Percentiles rank a stretch among this genome's conserved stretches.
phyloP scores from a whole-genome alignment of 2,797 vertebrate species.

The Aphelocoma californica region DNA sequence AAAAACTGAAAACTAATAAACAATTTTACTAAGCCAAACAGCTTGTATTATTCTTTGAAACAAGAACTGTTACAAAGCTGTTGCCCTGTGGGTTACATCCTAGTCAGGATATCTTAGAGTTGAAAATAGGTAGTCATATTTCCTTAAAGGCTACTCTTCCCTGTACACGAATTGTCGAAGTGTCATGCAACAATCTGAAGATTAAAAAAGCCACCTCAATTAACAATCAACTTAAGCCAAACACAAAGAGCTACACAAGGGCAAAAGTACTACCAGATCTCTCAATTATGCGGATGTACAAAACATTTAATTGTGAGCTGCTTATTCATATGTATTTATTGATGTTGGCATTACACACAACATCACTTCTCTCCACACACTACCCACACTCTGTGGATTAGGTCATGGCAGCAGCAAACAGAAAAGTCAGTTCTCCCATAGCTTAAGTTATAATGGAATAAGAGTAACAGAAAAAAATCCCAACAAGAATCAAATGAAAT shows the following conservation, averaged over 20 bases:
- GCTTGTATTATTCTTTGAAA: background rate
- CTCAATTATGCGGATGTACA: background rate
- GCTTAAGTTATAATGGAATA: background rate
- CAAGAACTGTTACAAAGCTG: background rate
- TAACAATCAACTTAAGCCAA: background rate
- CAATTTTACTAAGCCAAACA: background rate
- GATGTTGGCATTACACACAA: background rate
- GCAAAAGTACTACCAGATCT: background rate
- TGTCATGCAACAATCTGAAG: background rate
- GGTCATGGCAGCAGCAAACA: background rate
- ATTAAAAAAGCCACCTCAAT: background rate
- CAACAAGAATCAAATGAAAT: background rate
- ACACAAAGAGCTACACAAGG: background rate
- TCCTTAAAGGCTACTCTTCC: background rate
- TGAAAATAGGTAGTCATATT: background rate
- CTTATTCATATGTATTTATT: background rate
- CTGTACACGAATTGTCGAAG: background rate
- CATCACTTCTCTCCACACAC: background rate
- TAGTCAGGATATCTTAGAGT: background rate
- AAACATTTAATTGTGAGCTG: background rate
- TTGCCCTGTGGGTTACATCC: background rate
- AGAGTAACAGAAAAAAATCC: background rate
- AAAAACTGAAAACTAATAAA: background rate
- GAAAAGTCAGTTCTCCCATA: background rate
- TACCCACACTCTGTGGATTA: background rate